These are phyloP conservation scores for Excalfactoria chinensis DNA, from an alignment of 2,113 vertebrate genomes.

Conservation along the genomic window DNA sequence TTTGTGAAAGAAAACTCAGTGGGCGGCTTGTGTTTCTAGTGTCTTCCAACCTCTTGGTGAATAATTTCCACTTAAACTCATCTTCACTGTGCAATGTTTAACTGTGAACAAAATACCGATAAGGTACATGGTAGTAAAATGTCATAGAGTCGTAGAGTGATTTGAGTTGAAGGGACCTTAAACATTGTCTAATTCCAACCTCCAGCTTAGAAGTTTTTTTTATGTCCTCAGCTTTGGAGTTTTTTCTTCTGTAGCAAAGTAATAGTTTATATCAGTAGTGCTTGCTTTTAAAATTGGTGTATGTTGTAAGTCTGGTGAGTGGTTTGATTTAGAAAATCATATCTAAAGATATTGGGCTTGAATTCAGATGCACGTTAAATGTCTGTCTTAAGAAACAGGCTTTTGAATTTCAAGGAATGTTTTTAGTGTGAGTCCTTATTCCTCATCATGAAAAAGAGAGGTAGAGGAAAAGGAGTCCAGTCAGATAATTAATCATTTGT, in stretches of 20 bases:
- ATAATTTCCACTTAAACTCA: neutral
- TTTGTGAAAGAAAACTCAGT: neutral
- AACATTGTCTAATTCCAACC: neutral
- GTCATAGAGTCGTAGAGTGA: neutral
- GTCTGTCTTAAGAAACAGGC: neutral
- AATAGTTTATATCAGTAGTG: neutral
- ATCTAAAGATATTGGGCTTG: neutral
- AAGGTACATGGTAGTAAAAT: neutral
- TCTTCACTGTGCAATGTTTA: neutral
- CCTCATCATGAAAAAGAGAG: neutral
- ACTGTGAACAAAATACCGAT: neutral
- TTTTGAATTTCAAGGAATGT: neutral
- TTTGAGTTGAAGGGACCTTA: neutral
- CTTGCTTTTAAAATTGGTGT: neutral
- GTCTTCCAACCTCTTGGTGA: neutral
- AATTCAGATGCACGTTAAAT: neutral
- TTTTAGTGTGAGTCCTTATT: neutral
- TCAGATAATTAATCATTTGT: neutral
- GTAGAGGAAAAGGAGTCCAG: neutral
- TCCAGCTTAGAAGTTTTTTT: neutral
- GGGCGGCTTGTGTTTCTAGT: fast-evolving
- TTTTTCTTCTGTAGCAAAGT: neutral
- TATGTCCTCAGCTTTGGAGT: neutral
- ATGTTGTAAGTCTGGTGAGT: neutral
- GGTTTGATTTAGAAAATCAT: neutral